Evolutionary conservation across 2,888 invertebrate species (phyloP), one percentile per base, ranked within the genome.

Genomic region (Mesochorus sp.): DNA sequence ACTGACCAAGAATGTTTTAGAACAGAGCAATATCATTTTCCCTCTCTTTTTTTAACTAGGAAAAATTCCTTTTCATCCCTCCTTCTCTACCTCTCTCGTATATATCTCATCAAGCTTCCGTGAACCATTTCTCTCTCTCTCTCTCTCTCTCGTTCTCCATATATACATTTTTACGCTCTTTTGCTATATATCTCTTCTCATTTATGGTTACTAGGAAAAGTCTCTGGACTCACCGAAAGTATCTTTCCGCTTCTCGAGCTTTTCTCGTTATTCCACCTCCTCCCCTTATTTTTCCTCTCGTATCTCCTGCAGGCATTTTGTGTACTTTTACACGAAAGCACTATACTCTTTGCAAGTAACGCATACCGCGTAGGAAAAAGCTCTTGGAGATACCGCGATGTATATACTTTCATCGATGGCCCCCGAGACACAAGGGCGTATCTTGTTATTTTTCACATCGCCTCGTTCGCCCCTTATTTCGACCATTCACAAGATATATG

Each of bases 341-440:
- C 76, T 64, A 49, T 62, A 68, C 61, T 49, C 76, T 76, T 76
- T 71, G 64, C 70, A 70, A 71, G 57, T 76, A 76, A 76, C 70
- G 76, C 75, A 62, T 70, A 75, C 61, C 75, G 47, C 57, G 68
- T 49, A 59, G 44, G n/a, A 24, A 47, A 34, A 39, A 61, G 44
- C 51, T 37, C 53, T 37, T 3, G 34, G 17, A 62, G 21, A 70
- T 55, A 75, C 55, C 47, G 44, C 53, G 28, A 61, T 44, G 51
- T 6, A n/a, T 10, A 19, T 8, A 44, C 53, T 28, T 10, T 1
- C 17, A 1, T 8, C 17, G n/a, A 3, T 55, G 8, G 19, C 1
- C 55, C 19, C n/a, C 0, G 19, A 1, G n/a, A 1, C 17, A n/a
- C n/a, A n/a, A n/a, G n/a, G n/a, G n/a, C n/a, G n/a, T n/a, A n/a